Percentiles rank a stretch among this genome's conserved stretches.
Conservation (phyloP, 2,113 vertebrate species). For the Cricetomys ansorgei region DNA sequence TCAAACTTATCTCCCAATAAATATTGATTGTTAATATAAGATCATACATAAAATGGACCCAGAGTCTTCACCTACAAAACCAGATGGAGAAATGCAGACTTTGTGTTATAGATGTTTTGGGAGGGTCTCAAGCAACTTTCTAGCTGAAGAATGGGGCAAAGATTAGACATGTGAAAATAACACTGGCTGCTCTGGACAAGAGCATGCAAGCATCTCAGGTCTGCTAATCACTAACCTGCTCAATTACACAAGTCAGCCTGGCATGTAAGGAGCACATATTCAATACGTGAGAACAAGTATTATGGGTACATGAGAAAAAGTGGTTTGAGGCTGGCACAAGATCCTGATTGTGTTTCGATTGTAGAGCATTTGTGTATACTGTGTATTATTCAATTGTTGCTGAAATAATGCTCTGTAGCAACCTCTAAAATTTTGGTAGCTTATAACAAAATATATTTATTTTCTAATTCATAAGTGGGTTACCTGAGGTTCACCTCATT, state of each 20-base stretch:
- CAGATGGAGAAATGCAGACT: background rate
- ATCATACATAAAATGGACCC: conserved; percentile 3
- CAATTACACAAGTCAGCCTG: background rate
- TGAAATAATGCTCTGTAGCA: background rate
- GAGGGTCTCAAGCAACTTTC: background rate
- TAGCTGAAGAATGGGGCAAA: background rate
- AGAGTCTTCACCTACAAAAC: background rate
- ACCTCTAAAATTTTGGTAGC: background rate
- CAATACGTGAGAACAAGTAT: background rate
- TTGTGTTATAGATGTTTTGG: background rate
- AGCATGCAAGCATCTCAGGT: background rate
- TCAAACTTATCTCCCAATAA: conserved; percentile 21
- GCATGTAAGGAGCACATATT: background rate
- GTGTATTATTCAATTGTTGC: background rate
- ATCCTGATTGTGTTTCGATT: background rate
- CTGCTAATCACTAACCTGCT: background rate
- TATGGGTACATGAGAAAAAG: background rate
- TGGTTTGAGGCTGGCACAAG: background rate
- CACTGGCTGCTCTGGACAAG: background rate
- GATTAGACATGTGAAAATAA: background rate
- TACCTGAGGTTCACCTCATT: conserved; percentile 36
- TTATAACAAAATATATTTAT: background rate
- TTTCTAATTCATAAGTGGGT: conserved; percentile 22
- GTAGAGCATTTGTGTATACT: background rate
- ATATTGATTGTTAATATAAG: conserved; percentile 22